Evolutionary conservation across 2,113 vertebrate genomes (phyloP), one percentile per base, ranked within the genome.

Genomic region (Pontoporia blainvillei): DNA sequence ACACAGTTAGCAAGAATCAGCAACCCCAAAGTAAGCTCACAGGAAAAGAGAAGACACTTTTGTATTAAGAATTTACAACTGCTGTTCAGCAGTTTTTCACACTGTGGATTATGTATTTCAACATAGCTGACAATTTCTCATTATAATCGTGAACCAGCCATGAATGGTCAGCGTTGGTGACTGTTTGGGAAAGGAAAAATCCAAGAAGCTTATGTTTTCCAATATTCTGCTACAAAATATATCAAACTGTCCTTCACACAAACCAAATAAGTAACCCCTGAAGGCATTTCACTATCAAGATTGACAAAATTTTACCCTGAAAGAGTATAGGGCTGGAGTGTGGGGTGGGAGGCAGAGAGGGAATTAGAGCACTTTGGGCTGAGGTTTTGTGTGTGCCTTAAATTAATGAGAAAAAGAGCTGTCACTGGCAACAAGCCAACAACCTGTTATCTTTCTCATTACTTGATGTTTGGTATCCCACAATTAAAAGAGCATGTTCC

Each of bases 21-120:
- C 78, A 96, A 86, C 61, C 82, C 49, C 72, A 62, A 72, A 91
- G 83, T 64, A 91, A 83, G 54, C 86, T 94, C 86, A 54, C 34
- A 67, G 75, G 81, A 88, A 81, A 87, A 94, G 54, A 76, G 78
- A 90, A 96, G 49, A 72, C 85, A 86, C 82, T 91, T 95, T 95
- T 95, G 88, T 86, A 93, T 94, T 87, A 97, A 95, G 83, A 89
- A 67, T 86, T 76, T 72, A 81, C 75, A 59, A 34, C 72, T 57
- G 78, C 78, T 79, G 23, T 73, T 96, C 83, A 91, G 89, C 67
- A 94, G 73, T 93, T 96, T 95, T 91, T 91, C 91, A 83, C 41
- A 79, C 89, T 36, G 61, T 88, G 92, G 91, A 95, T 94, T 94
- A 94, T 84, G 95, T 94, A 91, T 97, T 97, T 96, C 96, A 84